Evolutionary conservation across 1,140 invertebrate genomes (phyloP).

Genomic region (Panonychus citri): DNA sequence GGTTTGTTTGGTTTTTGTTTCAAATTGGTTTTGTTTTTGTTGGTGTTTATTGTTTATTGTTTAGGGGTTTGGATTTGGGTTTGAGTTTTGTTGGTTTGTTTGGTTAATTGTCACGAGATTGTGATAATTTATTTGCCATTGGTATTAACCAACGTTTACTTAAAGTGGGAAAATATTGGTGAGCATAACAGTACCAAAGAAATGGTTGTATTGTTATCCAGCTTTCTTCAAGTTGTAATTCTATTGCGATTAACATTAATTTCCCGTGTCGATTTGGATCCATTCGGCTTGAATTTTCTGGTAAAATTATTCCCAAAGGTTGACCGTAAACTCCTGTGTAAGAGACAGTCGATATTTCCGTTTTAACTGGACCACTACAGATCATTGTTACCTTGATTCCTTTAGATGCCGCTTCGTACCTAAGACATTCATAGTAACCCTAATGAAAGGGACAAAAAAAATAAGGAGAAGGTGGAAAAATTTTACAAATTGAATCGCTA

Average conservation of each 20-base stretch:
- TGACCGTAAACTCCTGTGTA: neutral
- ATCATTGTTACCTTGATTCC: constrained; percentile 39
- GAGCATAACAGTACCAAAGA: neutral
- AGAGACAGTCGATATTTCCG: neutral
- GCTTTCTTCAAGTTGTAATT: neutral
- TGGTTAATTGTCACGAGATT: neutral
- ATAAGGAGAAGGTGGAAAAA: neutral
- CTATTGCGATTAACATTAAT: neutral
- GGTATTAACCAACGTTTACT: neutral
- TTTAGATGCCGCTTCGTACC: constrained; percentile 15
- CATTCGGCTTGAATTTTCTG: neutral
- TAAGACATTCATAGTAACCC: constrained; percentile 11
- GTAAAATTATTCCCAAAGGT: neutral
- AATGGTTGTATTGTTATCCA: neutral
- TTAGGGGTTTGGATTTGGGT: too few relatives aligned
- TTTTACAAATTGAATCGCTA: neutral
- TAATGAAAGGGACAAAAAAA: neutral
- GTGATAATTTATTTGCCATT: neutral
- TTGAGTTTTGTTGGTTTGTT: too few relatives aligned
- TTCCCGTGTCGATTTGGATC: neutral
- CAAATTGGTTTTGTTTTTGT: too few relatives aligned
- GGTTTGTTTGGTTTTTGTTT: too few relatives aligned
- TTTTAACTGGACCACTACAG: constrained; percentile 41
- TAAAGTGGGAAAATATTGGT: neutral
- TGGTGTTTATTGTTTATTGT: too few relatives aligned